Base-by-base conservation (phyloP, 2,888 invertebrate species). In the Antheraea assamensis region DNA sequence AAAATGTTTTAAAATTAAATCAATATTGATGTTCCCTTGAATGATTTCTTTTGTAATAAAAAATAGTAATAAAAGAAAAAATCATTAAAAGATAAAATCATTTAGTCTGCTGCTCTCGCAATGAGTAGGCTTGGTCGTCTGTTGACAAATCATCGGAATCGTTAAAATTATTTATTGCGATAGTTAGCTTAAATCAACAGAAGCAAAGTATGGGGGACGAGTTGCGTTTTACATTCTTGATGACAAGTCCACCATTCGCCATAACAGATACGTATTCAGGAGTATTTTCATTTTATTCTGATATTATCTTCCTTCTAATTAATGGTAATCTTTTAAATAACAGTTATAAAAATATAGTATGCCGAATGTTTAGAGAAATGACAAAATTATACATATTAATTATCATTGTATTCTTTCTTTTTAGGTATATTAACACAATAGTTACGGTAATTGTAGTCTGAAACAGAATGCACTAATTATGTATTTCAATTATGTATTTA, bases 141-240 rank as follows among this genome's bases (percentile, higher is more conserved):
- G 72, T 77, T 84, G 83, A 87, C 85, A 85, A 87, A 88, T 92
- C 92, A 88, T 90, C 90, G 79, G 77, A 76, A 80, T 80, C 85
- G 87, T 93, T 90, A 93, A 94, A 89, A 83, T 88, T 90, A 91
- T 94, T 94, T 90, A 94, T 92, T 90, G 88, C 90, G 80, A 88
- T 87, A 90, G 90, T 92, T 90, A 89, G 89, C 86, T 91, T 91
- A 87, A 89, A 90, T 86, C 86, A 92, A 93, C 90, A 92, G 84
- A 84, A 83, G 86, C 88, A 85, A 82, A 84, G 85, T 85, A 84
- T 81, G 86, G 84, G 87, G 89, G 87, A 87, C 85, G 81, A 86
- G 84, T 85, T 82, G 87, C 84, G 88, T 90, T 94, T 93, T 93
- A 94, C 91, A 93, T 90, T 90, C 93, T 87, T 86, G 95, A 92